Evolutionary conservation across 2,797 vertebrate genomes (phyloP), one percentile per base, ranked within the genome.

Genomic region (Pipistrellus nathusii): DNA sequence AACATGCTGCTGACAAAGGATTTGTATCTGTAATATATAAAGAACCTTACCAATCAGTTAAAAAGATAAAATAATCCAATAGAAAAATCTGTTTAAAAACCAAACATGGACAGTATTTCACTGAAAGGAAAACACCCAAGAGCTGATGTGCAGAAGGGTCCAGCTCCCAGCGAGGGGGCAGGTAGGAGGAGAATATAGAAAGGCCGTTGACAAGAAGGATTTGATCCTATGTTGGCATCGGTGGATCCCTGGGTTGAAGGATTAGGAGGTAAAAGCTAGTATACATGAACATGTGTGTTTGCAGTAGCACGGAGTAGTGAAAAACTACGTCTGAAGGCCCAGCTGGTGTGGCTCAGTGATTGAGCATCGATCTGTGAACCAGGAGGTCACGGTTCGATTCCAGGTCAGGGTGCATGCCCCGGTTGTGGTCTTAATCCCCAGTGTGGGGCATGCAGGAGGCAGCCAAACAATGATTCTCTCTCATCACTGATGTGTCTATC

Each of bases 71-170:
- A 41, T 6, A 68, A 30, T 13, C 38, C 9, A 25, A 2, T n/a
- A 69, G 76, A 69, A 94, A 93, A 86, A 87, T 93, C 25, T 85
- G 5, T 66, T 66, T 66, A 7, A 35, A 69, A 69, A 12, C 9
- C 38, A 38, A 69, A 21, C 46, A 55, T 38, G 25, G 75, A 38
- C 30, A 80, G 27, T 41, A 51, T 90, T 83, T 87, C 48, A 68
- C 30, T 32, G 64, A 64, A 88, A 35, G 80, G 38, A 87, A 90
- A 85, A 76, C 64, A 88, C 13, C 30, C 53, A 51, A 51, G 20
- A 51, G 25, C 30, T 53, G 12, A 21, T 27, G 12, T 3, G 2
- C n/a, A 48, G 38, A 13, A 25, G 1, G 3, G 53, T 23, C 10
- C 14, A 48, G 48, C 59, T 14, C 5, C 35, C 68, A 27, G 7